phyloP scores from a whole-genome alignment of 2,797 vertebrate genomes.

The Malurus leucopterus region DNA sequence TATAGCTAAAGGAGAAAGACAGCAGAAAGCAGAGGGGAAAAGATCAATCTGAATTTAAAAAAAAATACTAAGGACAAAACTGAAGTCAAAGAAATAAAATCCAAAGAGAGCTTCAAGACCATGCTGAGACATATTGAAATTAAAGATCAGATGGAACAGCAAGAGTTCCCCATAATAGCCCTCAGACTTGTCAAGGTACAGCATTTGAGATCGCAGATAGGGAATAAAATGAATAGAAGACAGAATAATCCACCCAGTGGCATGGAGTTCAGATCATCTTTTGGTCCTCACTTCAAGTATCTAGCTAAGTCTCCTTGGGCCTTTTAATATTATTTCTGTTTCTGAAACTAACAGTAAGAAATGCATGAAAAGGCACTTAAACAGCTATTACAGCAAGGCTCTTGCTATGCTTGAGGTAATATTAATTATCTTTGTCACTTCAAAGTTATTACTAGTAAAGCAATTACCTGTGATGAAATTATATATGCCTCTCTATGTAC shows the following conservation, averaged over 20 bases:
- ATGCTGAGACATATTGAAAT: slow-evolving; percentile 18
- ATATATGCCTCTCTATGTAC: background rate
- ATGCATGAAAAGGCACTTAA: background rate
- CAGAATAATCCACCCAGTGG: background rate
- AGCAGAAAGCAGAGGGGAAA: background rate
- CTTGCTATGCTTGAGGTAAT: background rate
- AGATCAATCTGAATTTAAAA: background rate
- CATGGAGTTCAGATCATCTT: slow-evolving; percentile 19
- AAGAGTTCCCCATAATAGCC: slow-evolving; percentile 7
- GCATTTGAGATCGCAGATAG: background rate
- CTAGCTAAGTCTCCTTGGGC: background rate
- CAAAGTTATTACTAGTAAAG: background rate
- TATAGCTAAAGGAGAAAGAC: background rate
- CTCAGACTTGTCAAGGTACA: background rate
- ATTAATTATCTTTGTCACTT: background rate
- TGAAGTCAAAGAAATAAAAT: background rate
- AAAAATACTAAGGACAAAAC: background rate
- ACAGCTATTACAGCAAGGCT: background rate
- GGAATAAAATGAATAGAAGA: slow-evolving; percentile 4
- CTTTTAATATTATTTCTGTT: slow-evolving; percentile 16
- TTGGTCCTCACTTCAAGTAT: background rate
- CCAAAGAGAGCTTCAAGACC: background rate
- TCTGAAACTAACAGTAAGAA: slow-evolving; percentile 8
- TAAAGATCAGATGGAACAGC: slow-evolving; percentile 28
- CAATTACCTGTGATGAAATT: background rate